phyloP scores from a whole-genome alignment of 2,888 invertebrate species.

The Drosophila nigritarsus region DNA sequence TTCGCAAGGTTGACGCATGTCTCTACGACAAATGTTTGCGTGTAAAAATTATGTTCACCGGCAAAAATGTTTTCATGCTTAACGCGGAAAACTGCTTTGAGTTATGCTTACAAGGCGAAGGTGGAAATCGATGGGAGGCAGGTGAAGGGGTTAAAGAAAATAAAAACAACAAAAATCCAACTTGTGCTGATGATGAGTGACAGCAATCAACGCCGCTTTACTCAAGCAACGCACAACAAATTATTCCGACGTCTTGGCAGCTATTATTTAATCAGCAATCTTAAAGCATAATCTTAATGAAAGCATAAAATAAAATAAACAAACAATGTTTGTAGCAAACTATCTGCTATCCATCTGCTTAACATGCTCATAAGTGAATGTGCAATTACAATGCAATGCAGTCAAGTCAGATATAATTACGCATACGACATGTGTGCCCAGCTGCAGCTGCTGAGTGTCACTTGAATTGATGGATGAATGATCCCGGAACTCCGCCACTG shows the following conservation, averaged over 20 bases:
- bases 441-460: conserved; percentile 15
- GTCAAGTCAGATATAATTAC: conserved; percentile 41
- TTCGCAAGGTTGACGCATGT: conserved; percentile 55
- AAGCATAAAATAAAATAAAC: neutral
- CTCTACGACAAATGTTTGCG: conserved; percentile 58
- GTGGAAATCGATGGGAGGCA: neutral
- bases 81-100: conserved; percentile 26
- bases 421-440: conserved; percentile 44
- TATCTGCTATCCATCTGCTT: neutral
- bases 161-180: conserved; percentile 1
- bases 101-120: conserved; percentile 31
- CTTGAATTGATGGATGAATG: conserved; percentile 41
- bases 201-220: conserved; percentile 57
- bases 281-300: neutral
- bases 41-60: conserved; percentile 47
- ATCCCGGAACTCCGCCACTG: neutral
- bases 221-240: neutral
- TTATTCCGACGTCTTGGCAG: conserved; percentile 15
- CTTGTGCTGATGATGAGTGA: conserved; percentile 22
- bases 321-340: neutral
- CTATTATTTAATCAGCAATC: conserved; percentile 14
- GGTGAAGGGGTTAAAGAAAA: neutral
- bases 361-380: conserved; percentile 11
- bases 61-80: conserved; percentile 46
- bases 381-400: conserved; percentile 13